Evolutionary conservation across 2,888 invertebrate species (phyloP), one percentile per base, ranked within the genome.

Genomic region (Willowsia nigromaculata): DNA sequence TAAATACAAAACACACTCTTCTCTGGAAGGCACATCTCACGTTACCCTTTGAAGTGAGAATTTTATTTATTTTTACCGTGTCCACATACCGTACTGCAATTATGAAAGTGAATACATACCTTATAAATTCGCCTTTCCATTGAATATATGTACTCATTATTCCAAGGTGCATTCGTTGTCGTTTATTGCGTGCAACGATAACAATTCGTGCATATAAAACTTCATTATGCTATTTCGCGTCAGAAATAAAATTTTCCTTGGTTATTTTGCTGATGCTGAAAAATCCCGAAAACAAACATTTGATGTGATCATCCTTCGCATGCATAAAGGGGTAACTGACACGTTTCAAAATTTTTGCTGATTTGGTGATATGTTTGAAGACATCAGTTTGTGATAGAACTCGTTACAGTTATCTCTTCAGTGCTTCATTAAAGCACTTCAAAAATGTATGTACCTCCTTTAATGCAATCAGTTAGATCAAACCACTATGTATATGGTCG

Each of bases 11-110:
- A n/a, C n/a, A n/a, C n/a, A n/a, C n/a, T n/a, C n/a, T n/a, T n/a
- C n/a, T n/a, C n/a, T 43, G 3, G 56, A 18, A 40, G 6, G 25
- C 25, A 1, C 33, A 37, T 53, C 80, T 80, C 80, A 80, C 5
- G 37, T 80, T 80, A 56, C 80, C 59, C 56, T 80, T 80, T 53
- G 18, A 9, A 53, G 53, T 27, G 30, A n/a, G n/a, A n/a, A n/a
- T 53, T 18, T 27, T 18, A 53, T 53, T 53, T 13, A 53, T 53
- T 53, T 53, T 53, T 53, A 18, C 53, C 2, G n/a, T 53, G 18
- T 43, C 13, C 43, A 43, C 43, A 43, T 43, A 13, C 4, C 43
- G 13, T 3, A 43, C 43, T 43, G 43, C 43, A 43, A 13, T 43
- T 43, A 13, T 43, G 43, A 9, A 43, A 13, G 13, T 13, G 4